Conservation (phyloP, 2,113 vertebrate species). For the Podarcis cretensis region DNA sequence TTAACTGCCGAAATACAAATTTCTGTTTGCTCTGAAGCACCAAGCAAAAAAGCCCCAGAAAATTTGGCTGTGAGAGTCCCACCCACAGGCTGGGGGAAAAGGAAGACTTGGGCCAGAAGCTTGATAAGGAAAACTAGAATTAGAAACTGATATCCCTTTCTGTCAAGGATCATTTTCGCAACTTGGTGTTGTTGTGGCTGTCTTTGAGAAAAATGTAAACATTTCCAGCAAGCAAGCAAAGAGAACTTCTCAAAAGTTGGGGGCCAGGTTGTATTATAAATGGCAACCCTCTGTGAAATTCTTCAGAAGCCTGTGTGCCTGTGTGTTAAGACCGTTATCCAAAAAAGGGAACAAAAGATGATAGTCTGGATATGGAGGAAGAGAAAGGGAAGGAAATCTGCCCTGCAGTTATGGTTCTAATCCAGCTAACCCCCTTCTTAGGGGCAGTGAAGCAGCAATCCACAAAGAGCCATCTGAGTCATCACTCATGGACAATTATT, state of each 20-base stretch:
- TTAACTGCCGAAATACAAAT: background rate
- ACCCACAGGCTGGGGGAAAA: too few species aligned
- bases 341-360: conserved; percentile 36
- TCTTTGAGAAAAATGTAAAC: background rate
- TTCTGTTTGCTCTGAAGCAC: background rate
- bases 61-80: background rate
- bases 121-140: background rate
- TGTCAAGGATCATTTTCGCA: background rate
- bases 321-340: conserved; percentile 60
- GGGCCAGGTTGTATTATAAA: background rate
- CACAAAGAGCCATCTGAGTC: conserved; percentile 71
- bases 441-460: conserved; percentile 71
- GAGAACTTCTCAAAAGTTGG: background rate
- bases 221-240: background rate
- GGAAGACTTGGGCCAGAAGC: background rate
- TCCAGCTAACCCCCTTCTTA: conserved; percentile 75
- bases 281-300: conserved; percentile 36
- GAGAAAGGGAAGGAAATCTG: conserved; percentile 63
- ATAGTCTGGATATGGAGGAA: conserved; percentile 10
- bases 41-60: too few species aligned
- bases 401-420: conserved; percentile 70
- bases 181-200: background rate
- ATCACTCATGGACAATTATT: conserved; percentile 75
- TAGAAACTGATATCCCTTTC: background rate
- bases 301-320: conserved; percentile 31